phyloP scores from a whole-genome alignment of 2,888 invertebrate genomes.

The Norana najaformis region DNA sequence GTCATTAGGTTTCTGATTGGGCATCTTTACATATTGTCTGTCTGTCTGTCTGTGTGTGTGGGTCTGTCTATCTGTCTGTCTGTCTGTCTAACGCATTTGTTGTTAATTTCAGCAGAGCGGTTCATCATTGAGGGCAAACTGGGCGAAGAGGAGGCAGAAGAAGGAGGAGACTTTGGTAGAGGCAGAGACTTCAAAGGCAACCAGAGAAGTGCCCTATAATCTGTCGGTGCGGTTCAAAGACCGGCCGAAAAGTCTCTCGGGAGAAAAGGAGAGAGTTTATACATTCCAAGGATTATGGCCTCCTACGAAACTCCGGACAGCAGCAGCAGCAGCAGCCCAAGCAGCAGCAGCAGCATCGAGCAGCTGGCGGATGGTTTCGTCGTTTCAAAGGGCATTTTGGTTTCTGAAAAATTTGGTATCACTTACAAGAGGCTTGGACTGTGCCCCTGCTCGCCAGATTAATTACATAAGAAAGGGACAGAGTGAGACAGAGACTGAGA shows the following conservation, averaged over 20 bases:
- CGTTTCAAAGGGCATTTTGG: constrained; percentile 13
- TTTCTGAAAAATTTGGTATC: constrained; percentile 13
- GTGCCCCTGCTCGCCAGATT: not conserved
- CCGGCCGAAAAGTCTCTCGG: not conserved
- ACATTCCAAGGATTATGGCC: not conserved
- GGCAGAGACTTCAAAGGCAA: constrained; percentile 13
- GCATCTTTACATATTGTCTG: too few species aligned
- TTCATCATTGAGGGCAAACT: not conserved
- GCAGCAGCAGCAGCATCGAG: not conserved
- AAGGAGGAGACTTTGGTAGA: constrained; percentile 6
- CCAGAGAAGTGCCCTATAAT: constrained; percentile 13
- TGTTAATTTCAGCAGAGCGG: constrained; percentile 14
- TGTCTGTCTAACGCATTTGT: not conserved
- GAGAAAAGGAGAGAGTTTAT: constrained; percentile 15
- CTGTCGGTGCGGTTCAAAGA: constrained; percentile 1
- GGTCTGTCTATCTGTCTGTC: not conserved
- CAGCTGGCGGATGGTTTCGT: not conserved
- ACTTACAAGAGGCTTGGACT: constrained; percentile 13
- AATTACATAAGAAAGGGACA: not conserved
- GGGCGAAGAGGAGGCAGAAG: not conserved
- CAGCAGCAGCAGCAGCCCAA: not conserved
- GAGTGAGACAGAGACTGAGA: constrained; percentile 19
- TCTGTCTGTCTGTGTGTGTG: too few species aligned
- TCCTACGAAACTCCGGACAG: not conserved
- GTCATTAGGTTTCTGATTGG: not conserved